Evolutionary conservation across 2,797 vertebrate species (phyloP), one percentile per base, ranked within the genome.

Genomic region (Neoniphon sammara): DNA sequence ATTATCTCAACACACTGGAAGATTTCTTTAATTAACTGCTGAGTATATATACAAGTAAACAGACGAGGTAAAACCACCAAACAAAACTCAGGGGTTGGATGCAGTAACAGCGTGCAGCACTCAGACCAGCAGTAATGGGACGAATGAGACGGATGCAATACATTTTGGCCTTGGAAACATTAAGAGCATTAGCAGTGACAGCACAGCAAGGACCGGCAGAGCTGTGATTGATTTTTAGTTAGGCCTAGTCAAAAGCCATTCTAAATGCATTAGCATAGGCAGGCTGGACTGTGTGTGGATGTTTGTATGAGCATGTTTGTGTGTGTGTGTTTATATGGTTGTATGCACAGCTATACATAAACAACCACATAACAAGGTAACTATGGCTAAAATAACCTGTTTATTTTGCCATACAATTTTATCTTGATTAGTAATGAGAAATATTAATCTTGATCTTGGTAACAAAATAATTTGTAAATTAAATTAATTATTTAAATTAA

Each of bases 171-270:
- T 70, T 66, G 71, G 78, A 59, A 79, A 77, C 83, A 85, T 89
- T 80, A 84, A 64, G 74, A 78, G 81, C 89, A 90, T 90, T 87
- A 92, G 81, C 77, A 74, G 64, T 31, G 72, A 77, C 9, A 27
- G 73, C 77, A 74, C 50, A 57, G 72, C 61, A 69, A 83, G 70
- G 55, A 85, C 77, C 9, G 44, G 50, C 17, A 36, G 5, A 55
- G 20, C 23, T n/a, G 6, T 0, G 63, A 91, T 92, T 85, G 87
- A 90, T 90, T 86, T 86, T 82, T 82, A 71, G 80, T 81, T 77
- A 74, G 79, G 64, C 66, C 30, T 54, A 31, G 80, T 89, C 87
- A 86, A 87, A 88, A 87, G 74, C 77, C 76, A 87, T 84, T 85
- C 75, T 61, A 82, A 88, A 90, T 64, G 70, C 88, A 88, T 90